These are phyloP conservation scores for Ornithorhynchus anatinus DNA, from an alignment of 2,113 vertebrate genomes.

Conservation along the genomic window DNA sequence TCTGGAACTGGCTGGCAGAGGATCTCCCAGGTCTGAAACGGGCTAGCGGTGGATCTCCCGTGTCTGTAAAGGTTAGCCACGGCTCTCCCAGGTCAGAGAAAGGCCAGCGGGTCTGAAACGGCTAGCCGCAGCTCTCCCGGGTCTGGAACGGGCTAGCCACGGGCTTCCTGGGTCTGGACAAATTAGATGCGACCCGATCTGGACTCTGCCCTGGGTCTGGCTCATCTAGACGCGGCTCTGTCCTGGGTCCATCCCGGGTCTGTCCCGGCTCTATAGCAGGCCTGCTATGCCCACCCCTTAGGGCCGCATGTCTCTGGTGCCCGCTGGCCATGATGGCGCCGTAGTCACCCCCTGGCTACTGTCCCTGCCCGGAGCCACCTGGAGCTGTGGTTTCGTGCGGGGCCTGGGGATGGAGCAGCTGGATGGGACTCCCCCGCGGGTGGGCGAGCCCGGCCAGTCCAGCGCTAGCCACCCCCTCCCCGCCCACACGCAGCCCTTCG, in stretches of 20 bases:
- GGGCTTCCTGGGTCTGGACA: no score
- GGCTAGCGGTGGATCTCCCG: no score
- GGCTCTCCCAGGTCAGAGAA: no score
- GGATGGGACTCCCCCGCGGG: neutral
- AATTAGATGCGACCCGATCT: no score
- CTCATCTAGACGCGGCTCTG: neutral
- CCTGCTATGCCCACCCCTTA: neutral
- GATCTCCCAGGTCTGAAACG: no score
- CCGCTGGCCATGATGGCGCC: no score
- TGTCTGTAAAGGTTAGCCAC: no score
- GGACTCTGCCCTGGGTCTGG: neutral
- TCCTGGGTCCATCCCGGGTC: neutral
- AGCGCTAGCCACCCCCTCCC: constrained; percentile 53
- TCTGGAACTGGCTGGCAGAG: no score
- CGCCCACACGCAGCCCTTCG: constrained; percentile 63
- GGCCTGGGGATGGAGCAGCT: neutral
- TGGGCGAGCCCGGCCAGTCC: constrained; percentile 55
- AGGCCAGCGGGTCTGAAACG: no score
- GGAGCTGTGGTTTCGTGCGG: neutral
- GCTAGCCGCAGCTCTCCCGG: no score
- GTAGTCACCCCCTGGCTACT: no score
- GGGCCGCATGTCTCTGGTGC: neutral
- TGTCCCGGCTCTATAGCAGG: neutral
- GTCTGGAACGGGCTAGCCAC: no score
- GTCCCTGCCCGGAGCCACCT: neutral